Base-by-base conservation (phyloP, 1,140 invertebrate genomes). In the Ylistrum balloti region DNA sequence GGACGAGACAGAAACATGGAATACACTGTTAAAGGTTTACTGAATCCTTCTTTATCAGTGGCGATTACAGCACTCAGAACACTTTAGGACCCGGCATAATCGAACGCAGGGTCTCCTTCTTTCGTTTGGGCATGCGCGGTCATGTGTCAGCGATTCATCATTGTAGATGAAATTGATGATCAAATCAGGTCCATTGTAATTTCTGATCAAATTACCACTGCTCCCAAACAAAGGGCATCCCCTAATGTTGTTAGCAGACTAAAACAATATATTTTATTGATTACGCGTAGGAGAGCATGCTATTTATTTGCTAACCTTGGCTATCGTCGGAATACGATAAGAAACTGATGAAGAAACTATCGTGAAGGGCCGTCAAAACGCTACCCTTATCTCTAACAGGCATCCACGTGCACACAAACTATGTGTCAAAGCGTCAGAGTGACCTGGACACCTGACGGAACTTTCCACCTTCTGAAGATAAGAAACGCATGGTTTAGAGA, bases 221-320 rank as follows among this genome's bases (percentile, higher is more conserved):
- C 56, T 74, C 56, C n/a, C 56, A 74, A 74, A 74, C 56, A 74
- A 74, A 74, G 56, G n/a, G 56, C 56, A 74, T 5, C 56, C 15
- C 56, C 56, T 74, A 74, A 74, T 74, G 56, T 74, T n/a, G 56
- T 74, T 74, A 28, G 20, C 56, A 28, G 56, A 74, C 56, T 74
- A 74, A 74, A 74, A 74, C 56, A 74, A 74, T 74, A 74, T n/a
- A n/a, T n/a, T 74, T 74, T 74, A 74, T 74, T n/a, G 56, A 74
- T 74, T 74, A 74, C 56, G n/a, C 22, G 56, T 74, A 7, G 2
- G n/a, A 22, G 56, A 74, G 56, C 56, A 74, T 74, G 56, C 56
- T 74, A 74, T 74, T 74, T n/a, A 74, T 74, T 74, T 74, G 56
- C 56, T 74, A 74, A 74, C 56, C 56, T 74, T 74, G 56, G 22